phyloP scores from a whole-genome alignment of 2,113 vertebrate genomes.

The Neolamprologus sp. region DNA sequence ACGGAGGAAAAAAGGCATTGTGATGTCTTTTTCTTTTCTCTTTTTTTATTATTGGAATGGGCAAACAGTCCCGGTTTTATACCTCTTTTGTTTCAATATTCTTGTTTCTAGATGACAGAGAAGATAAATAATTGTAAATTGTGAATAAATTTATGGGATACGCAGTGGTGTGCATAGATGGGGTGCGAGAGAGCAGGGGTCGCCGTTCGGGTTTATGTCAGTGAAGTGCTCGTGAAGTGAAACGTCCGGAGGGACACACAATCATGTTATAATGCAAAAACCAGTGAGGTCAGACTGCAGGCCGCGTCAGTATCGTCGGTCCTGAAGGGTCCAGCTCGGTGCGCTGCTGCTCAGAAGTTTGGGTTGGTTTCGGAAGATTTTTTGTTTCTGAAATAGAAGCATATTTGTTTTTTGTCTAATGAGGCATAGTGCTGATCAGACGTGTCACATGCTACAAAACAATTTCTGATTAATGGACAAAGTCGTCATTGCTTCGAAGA shows the following conservation, averaged over 20 bases:
- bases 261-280: constrained; percentile 33
- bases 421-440: neutral
- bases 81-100: constrained; percentile 55
- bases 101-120: constrained; percentile 41
- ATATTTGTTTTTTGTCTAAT: neutral
- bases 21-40: neutral
- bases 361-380: neutral
- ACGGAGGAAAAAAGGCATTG: neutral
- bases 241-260: constrained; percentile 18
- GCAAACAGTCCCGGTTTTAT: constrained; percentile 50
- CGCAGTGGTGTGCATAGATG: constrained; percentile 53
- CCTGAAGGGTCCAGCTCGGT: neutral
- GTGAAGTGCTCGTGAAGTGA: neutral
- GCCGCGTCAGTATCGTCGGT: neutral
- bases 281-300: neutral
- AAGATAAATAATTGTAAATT: constrained; percentile 58
- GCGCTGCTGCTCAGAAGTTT: neutral
- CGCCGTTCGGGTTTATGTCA: neutral
- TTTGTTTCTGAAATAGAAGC: neutral
- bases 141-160: constrained; percentile 53
- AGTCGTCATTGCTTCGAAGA: neutral
- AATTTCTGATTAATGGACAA: neutral
- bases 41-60: constrained; percentile 26
- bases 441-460: neutral
- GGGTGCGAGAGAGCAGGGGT: neutral